Conservation (phyloP, 30 jellyfish, hydroid and myxozoan species). For the Hydractinia echinata region DNA sequence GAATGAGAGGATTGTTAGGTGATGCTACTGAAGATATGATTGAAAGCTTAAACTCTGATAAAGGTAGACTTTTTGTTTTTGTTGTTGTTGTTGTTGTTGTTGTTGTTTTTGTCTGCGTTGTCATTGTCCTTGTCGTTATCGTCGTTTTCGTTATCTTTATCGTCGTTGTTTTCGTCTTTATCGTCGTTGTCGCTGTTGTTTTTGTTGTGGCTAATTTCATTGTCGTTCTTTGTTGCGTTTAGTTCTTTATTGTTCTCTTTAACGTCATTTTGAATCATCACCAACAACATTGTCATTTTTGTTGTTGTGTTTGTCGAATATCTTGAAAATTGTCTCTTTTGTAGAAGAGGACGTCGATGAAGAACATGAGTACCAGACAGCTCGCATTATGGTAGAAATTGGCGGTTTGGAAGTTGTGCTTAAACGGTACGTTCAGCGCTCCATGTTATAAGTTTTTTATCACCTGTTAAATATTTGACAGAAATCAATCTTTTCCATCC, state of each 20-base stretch:
- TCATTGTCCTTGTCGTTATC: not conserved
- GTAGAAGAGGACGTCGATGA: conserved; percentile 87
- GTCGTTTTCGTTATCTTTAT: too few species aligned
- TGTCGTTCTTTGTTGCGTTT: too few species aligned
- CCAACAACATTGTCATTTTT: not conserved
- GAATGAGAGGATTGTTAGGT: conserved; percentile 95
- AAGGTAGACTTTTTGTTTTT: conserved; percentile 43
- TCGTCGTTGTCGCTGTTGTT: too few species aligned
- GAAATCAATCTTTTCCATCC: not conserved
- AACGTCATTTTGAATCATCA: too few species aligned
- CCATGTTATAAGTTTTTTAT: too few species aligned
- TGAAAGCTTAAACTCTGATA: conserved; percentile 61
- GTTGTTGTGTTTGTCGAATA: not conserved
- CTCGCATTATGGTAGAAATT: conserved; percentile 60
- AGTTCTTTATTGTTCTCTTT: too few species aligned
- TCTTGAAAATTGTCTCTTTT: not conserved
- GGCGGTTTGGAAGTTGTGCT: conserved; percentile 71
- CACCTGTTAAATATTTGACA: too few species aligned
- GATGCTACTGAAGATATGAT: conserved; percentile 97
- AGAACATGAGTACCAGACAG: conserved; percentile 70
- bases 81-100: not conserved
- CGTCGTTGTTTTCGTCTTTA: too few species aligned
- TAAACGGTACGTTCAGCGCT: conserved; percentile 40
- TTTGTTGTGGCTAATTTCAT: too few species aligned
- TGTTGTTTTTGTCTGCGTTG: not conserved